These are phyloP conservation scores for Pyrrhosoma nymphula DNA, from an alignment of 2,888 invertebrate species.

Conservation along the genomic window DNA sequence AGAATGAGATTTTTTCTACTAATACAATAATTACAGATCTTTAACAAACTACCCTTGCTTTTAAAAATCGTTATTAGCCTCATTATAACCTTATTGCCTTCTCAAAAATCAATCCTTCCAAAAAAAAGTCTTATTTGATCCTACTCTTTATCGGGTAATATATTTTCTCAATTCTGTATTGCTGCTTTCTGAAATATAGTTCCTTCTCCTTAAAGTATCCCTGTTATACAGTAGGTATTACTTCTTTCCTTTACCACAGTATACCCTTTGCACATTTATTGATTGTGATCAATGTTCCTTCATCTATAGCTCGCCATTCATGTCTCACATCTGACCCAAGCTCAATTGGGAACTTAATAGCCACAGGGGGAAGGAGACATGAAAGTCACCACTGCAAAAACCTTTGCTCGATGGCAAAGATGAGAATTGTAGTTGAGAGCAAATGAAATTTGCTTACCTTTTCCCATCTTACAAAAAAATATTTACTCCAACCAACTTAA, in stretches of 20 bases:
- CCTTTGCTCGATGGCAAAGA: conserved; percentile 33
- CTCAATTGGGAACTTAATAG: neutral
- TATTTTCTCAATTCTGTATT: neutral
- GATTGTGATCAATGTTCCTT: conserved; percentile 9
- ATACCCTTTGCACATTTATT: conserved; percentile 2
- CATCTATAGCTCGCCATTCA: neutral
- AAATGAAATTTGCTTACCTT: conserved; percentile 38
- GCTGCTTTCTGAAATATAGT: neutral
- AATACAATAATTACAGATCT: conserved; percentile 26
- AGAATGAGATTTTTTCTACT: conserved; percentile 4
- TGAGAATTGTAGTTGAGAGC: conserved; percentile 41
- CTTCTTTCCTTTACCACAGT: neutral
- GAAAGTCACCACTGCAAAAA: conserved; percentile 24
- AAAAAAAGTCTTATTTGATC: conserved; percentile 34
- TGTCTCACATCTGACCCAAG: neutral
- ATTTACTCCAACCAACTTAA: conserved; percentile 53
- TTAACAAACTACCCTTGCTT: conserved; percentile 20
- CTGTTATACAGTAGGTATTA: neutral
- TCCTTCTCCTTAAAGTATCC: neutral
- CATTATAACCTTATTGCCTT: conserved; percentile 29
- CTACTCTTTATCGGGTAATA: conserved; percentile 3
- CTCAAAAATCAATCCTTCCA: conserved; percentile 32
- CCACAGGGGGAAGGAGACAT: conserved; percentile 43
- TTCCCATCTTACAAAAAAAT: conserved; percentile 29
- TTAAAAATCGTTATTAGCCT: conserved; percentile 6